These are phyloP conservation scores for Caenorhabditis auriculariae DNA, from an alignment of 2,888 invertebrate species.

Conservation along the genomic window DNA sequence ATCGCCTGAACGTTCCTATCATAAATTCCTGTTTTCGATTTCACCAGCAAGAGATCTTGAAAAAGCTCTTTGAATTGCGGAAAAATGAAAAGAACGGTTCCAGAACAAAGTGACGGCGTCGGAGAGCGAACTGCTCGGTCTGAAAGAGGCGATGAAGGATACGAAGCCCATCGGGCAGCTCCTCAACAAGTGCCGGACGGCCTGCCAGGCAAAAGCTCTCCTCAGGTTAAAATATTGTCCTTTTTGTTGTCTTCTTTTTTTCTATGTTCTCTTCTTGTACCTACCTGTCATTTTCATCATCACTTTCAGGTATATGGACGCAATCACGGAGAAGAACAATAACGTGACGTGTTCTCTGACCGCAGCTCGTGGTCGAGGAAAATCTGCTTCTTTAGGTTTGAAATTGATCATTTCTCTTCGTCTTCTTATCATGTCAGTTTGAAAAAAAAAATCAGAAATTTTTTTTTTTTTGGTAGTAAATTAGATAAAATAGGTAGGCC, in stretches of 20 bases:
- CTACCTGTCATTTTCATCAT: neutral
- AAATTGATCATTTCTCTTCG: too few species aligned
- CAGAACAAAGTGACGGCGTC: slow-evolving; percentile 61
- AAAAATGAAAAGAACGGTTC: too few species aligned
- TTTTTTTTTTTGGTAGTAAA: too few species aligned
- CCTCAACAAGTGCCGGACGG: slow-evolving; percentile 83
- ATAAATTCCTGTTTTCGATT: too few species aligned
- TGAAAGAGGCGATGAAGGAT: slow-evolving; percentile 82
- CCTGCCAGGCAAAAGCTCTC: slow-evolving; percentile 44
- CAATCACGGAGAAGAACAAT: slow-evolving; percentile 85
- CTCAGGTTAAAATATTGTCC: too few species aligned
- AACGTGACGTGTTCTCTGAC: slow-evolving; percentile 90
- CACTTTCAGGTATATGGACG: slow-evolving; percentile 83
- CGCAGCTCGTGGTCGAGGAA: slow-evolving; percentile 90
- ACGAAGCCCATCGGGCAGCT: slow-evolving; percentile 88
- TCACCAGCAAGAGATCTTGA: too few species aligned
- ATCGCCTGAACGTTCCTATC: too few species aligned
- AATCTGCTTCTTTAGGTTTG: slow-evolving; percentile 88
- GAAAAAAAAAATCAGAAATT: too few species aligned
- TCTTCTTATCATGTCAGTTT: too few species aligned
- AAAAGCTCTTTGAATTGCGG: too few species aligned
- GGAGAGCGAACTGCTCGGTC: slow-evolving; percentile 73
- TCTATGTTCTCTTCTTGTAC: slow-evolving; percentile 1
- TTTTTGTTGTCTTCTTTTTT: slow-evolving; percentile 6
- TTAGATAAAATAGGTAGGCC: too few species aligned